Evolutionary conservation across 2,888 invertebrate species (phyloP).

Genomic region (Chironomus riparius): DNA sequence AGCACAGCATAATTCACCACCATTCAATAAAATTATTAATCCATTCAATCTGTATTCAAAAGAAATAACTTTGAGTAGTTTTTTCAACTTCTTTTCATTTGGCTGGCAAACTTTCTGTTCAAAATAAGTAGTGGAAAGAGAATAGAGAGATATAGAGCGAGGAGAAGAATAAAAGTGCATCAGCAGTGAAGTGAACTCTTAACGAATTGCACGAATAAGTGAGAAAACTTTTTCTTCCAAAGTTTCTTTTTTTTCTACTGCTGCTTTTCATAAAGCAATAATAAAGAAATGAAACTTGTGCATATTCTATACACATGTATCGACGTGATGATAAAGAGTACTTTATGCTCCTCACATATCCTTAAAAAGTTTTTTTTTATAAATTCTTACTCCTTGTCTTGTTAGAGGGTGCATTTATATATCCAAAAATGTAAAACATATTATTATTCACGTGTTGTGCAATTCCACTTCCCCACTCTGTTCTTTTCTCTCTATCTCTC

Average conservation of each 20-base stretch:
- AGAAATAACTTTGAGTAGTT: too few species aligned
- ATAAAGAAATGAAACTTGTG: background rate
- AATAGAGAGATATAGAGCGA: background rate
- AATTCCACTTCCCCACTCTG: background rate
- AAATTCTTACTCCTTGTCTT: background rate
- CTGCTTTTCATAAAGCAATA: conserved; percentile 1
- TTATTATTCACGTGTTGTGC: conserved; percentile 25
- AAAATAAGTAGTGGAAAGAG: too few species aligned
- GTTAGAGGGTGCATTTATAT: conserved; percentile 8
- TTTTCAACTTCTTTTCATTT: too few species aligned
- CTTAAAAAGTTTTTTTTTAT: background rate
- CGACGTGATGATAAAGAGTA: conserved; percentile 24
- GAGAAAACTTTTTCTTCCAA: background rate
- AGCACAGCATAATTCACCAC: too few species aligned
- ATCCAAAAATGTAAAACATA: conserved; percentile 12
- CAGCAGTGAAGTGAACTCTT: background rate
- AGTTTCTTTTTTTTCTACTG: background rate
- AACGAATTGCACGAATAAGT: background rate
- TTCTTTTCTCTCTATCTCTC: too few species aligned
- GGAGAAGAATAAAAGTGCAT: background rate
- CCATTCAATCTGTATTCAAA: too few species aligned
- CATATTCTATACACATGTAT: conserved; percentile 15
- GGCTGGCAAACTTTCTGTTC: too few species aligned
- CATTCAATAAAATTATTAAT: too few species aligned
- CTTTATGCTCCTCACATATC: conserved; percentile 7